Evolutionary conservation across 2,797 vertebrate genomes (phyloP), one percentile per base, ranked within the genome.

Genomic region (Crocodylus rhombifer): DNA sequence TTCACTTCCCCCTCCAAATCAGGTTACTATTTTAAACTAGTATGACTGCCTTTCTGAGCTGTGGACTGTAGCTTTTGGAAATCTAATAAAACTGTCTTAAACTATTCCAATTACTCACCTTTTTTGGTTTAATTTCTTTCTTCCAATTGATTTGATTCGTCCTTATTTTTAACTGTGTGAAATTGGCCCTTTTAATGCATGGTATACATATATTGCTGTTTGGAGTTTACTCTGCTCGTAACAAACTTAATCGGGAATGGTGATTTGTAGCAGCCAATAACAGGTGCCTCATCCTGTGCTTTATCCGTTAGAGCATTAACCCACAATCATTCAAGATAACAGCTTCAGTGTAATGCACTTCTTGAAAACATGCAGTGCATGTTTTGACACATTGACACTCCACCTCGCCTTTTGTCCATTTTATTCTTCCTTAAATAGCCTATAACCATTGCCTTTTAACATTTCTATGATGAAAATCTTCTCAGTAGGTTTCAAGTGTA

Each of bases 121-220:
- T 51, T 51, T 51, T 51, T 51, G 42, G 9, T 51, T 93, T 95
- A 97, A 96, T 93, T 95, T 92, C 89, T 90, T 95, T 95, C 56
- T 96, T 94, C 93, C 95, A 80, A 5, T 71, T 90, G 93, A 89
- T 25, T 91, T 93, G 58, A 0, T 15, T 93, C 57, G 55, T 95
- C 91, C 91, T 92, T 95, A 80, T 91, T 90, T 87, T 55, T 67
- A 83, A 75, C 13, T 77, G 88, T 60, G 74, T 26, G 57, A 93
- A 92, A 3, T 2, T 67, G 77, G 25, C 33, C 11, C 80, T 92
- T 71, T 65, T 87, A 88, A 87, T 71, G 60, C 87, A 75, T 65
- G 77, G 77, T 79, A 75, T 95, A 94, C 95, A 92, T 94, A 90
- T 28, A 6, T 17, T 42, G 55, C 26, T 87, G 36, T 14, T 61